Conservation (phyloP, 2,113 vertebrate genomes). For the Sporophila hypoxantha region DNA sequence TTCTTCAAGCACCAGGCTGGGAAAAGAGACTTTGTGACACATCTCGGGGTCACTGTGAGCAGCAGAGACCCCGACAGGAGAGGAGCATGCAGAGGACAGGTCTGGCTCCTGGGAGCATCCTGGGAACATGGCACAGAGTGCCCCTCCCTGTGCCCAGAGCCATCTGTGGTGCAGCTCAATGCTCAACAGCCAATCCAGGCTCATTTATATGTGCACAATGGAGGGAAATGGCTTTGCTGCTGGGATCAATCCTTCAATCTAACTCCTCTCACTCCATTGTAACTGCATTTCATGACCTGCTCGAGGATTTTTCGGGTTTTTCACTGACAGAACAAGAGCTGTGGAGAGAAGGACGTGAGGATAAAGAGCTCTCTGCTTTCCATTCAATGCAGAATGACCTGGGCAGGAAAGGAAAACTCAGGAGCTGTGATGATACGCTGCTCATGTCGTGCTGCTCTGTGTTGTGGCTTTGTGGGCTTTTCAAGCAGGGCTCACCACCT, state of each 20-base stretch:
- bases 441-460: not conserved
- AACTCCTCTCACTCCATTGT: constrained; percentile 61
- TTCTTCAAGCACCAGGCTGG: no score
- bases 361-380: not conserved
- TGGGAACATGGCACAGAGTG: accelerated
- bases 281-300: constrained; percentile 52
- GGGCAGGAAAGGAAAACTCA: not conserved
- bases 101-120: not conserved
- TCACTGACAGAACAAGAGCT: constrained; percentile 29
- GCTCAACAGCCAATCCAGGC: constrained; percentile 35
- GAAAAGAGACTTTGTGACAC: no score
- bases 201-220: constrained; percentile 55
- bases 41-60: no score
- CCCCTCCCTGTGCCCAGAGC: not conserved
- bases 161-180: not conserved
- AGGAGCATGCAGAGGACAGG: not conserved
- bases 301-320: constrained; percentile 31
- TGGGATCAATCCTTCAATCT: constrained; percentile 64
- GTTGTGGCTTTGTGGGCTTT: not conserved
- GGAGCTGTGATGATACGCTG: not conserved
- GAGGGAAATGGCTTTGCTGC: constrained; percentile 63
- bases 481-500: not conserved
- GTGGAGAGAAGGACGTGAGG: not conserved
- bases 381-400: not conserved
- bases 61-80: no score